phyloP scores from a whole-genome alignment of 30 jellyfish, hydroid and myxozoan genomes.

The Rhopilema esculentum region DNA sequence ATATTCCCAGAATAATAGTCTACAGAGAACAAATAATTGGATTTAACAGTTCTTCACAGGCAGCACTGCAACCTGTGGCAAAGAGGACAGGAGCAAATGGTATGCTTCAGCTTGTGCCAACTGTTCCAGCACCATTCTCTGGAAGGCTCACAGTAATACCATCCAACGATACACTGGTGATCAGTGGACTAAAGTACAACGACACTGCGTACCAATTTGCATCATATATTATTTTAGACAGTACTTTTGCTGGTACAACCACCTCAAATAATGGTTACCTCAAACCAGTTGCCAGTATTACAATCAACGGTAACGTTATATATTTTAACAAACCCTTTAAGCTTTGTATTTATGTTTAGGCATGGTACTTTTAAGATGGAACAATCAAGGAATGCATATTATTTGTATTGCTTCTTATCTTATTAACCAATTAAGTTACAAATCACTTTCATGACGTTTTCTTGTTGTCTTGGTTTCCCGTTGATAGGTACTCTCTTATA shows the following conservation, averaged over 20 bases:
- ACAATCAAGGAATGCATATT: too few relatives aligned
- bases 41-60: not conserved
- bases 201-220: conserved; percentile 6
- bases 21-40: not conserved
- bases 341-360: not conserved
- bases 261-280: not conserved
- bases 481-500: too few relatives aligned
- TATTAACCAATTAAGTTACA: too few relatives aligned
- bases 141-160: conserved; percentile 33
- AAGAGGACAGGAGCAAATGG: conserved; percentile 5
- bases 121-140: conserved; percentile 17
- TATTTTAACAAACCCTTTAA: not conserved
- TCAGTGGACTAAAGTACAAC: conserved; percentile 2
- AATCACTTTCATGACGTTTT: too few relatives aligned
- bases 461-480: too few relatives aligned
- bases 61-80: conserved; percentile 3
- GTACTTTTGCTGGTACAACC: too few relatives aligned
- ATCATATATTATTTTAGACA: conserved; percentile 4
- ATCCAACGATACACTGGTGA: conserved; percentile 36
- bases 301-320: conserved; percentile 24
- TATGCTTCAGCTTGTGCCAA: not conserved
- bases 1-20: not conserved
- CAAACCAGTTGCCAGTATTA: conserved; percentile 18
- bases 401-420: too few relatives aligned
- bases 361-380: too few relatives aligned